Evolutionary conservation across 2,888 invertebrate species (phyloP).

Genomic region (Melinaea menophilus): DNA sequence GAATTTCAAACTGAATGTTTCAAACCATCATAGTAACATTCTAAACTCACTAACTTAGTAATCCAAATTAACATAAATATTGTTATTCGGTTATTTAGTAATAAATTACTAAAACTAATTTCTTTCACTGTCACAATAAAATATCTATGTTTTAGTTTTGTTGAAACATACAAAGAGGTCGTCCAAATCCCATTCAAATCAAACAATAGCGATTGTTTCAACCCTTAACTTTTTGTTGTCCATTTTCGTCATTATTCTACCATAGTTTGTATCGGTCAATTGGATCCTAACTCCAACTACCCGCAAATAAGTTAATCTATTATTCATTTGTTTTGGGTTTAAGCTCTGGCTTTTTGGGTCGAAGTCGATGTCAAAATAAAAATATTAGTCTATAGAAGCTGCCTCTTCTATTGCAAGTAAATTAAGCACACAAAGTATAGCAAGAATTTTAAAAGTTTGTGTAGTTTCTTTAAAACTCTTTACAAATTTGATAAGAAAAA

Average conservation of each 20-base stretch:
- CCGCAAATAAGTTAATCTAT: neutral
- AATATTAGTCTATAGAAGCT: too few relatives aligned
- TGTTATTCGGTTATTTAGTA: too few relatives aligned
- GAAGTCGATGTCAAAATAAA: too few relatives aligned
- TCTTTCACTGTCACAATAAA: too few relatives aligned
- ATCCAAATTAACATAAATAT: too few relatives aligned
- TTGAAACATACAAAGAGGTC: neutral
- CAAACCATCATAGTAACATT: too few relatives aligned
- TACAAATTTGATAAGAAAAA: constrained; percentile 20
- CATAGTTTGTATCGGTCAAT: constrained; percentile 13
- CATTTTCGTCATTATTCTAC: constrained; percentile 16
- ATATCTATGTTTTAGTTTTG: neutral
- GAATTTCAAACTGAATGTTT: too few relatives aligned
- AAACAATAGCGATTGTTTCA: neutral
- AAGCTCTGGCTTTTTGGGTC: neutral
- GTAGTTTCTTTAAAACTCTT: neutral
- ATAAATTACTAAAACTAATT: too few relatives aligned
- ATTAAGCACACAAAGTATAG: too few relatives aligned
- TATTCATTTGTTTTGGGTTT: neutral
- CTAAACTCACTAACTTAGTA: too few relatives aligned
- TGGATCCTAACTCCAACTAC: neutral
- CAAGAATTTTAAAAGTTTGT: neutral
- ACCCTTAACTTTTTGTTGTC: neutral
- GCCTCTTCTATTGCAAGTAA: too few relatives aligned
- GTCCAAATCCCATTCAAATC: neutral